These are phyloP conservation scores for Centropyge bicolor DNA, from an alignment of 2,797 vertebrate genomes.

Conservation along the genomic window DNA sequence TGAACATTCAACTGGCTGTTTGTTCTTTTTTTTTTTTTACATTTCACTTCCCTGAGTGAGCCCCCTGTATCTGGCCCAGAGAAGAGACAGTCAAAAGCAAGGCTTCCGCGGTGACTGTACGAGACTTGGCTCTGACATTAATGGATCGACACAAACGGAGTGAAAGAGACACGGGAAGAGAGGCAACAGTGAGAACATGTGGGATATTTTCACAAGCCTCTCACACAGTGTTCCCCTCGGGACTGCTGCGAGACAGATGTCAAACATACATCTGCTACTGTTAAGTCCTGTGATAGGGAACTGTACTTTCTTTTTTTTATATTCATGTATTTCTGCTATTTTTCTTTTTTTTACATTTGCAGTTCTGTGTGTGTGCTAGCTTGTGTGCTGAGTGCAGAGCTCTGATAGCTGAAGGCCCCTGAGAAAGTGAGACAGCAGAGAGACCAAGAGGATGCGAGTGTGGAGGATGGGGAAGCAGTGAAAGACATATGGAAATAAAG, in stretches of 20 bases:
- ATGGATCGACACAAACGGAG: slow-evolving; percentile 51
- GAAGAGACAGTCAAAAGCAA: slow-evolving; percentile 76
- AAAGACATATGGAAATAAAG: neutral
- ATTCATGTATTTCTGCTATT: slow-evolving; percentile 52
- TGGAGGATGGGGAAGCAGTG: slow-evolving; percentile 10
- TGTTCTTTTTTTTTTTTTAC: neutral
- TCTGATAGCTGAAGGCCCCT: slow-evolving; percentile 76
- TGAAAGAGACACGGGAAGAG: slow-evolving; percentile 51
- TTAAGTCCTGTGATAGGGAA: slow-evolving; percentile 59
- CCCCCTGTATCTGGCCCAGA: slow-evolving; percentile 73
- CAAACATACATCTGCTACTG: slow-evolving; percentile 71
- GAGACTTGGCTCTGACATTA: slow-evolving; percentile 71
- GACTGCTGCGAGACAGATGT: slow-evolving; percentile 66
- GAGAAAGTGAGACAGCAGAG: slow-evolving; percentile 79
- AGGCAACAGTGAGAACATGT: slow-evolving; percentile 56
- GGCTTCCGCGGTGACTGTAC: slow-evolving; percentile 75
- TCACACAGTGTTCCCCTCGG: slow-evolving; percentile 51
- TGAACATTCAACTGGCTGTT: slow-evolving; percentile 49
- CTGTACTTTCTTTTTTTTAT: slow-evolving; percentile 31
- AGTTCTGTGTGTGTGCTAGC: slow-evolving; percentile 62
- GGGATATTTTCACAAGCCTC: slow-evolving; percentile 61
- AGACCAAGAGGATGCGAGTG: slow-evolving; percentile 48
- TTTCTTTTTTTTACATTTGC: slow-evolving; percentile 38
- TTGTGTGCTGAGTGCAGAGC: slow-evolving; percentile 60
- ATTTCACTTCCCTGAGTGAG: slow-evolving; percentile 65